Base-by-base conservation (phyloP, 2,113 vertebrate genomes). In the Rallus limicola region DNA sequence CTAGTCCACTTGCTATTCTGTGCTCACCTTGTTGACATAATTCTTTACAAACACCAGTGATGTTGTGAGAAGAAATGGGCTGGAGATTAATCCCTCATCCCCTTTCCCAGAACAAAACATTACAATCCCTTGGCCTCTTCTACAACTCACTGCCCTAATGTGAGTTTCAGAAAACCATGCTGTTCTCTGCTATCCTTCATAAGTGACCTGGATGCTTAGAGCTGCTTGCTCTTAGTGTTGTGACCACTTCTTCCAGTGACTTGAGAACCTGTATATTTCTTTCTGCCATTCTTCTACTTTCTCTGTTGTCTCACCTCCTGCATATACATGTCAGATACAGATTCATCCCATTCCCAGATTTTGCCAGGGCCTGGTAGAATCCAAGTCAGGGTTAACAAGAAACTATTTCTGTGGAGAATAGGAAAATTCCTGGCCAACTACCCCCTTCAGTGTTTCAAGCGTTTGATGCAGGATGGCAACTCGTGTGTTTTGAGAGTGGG, bases 401-500 rank as follows among this genome's bases (percentile, higher is more conserved):
- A 88, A 15, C 60, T 75, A 3, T 74, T 92, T 83, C 64, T 70
- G 48, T 56, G 53, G 21, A 7, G 53, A 71, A 24, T 14, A 58
- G 44, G 21, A 89, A 89, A 95, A 85, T 24, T 50, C 21, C 16
- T 46, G 60, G 81, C 60, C 64, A 90, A 0, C 33, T 88, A 48
- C 14, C 8, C 19, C 3, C 38, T 84, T 93, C 53, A 58, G 33
- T n/a, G 42, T 65, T 91, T 92, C 13, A 64, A 92, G 62, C 26
- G 56, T 81, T 84, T 68, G 55, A 89, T 88, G 86, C 21, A 76
- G 81, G 81, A 82, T 82, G 76, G 65, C 14, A 79, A 60, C 53
- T 93, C 4, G 0, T 53, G 31, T 92, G 91, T 95, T 91, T 92
- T 85, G 65, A 84, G 93, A 92, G 93, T 95, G 86, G 95, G 96